Evolutionary conservation across 1,140 invertebrate species (phyloP).

Genomic region (Nymphalis io): DNA sequence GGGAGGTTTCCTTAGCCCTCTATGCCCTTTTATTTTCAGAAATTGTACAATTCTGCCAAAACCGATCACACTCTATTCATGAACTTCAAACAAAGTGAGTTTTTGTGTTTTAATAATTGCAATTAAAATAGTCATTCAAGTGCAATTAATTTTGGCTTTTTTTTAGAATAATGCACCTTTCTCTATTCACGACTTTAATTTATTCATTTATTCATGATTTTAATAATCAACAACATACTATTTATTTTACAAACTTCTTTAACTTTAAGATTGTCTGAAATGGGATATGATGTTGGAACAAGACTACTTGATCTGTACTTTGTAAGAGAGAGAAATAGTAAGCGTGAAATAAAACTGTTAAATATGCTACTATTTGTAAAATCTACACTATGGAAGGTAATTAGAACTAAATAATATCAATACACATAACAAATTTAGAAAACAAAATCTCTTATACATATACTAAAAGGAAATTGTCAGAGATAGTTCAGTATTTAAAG

Average conservation of each 20-base stretch:
- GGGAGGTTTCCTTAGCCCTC: constrained; percentile 94
- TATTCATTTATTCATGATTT: too few species aligned
- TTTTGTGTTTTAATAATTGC: not conserved
- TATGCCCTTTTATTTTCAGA: constrained; percentile 98
- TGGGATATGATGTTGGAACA: constrained; percentile 97
- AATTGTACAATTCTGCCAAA: constrained; percentile 99
- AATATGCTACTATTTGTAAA: constrained; percentile 98
- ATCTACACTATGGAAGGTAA: constrained; percentile 97
- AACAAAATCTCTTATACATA: too few species aligned
- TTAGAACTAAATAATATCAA: not conserved
- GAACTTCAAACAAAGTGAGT: constrained; percentile 95
- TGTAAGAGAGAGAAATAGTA: constrained; percentile 95
- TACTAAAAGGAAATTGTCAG: too few species aligned
- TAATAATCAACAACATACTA: too few species aligned
- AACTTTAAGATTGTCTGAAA: constrained; percentile 90
- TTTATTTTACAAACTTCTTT: not conserved
- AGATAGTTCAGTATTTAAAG: too few species aligned
- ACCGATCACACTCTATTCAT: constrained; percentile 95
- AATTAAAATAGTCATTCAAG: too few species aligned
- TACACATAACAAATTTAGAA: too few species aligned
- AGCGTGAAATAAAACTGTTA: constrained; percentile 96
- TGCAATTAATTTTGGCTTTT: not conserved
- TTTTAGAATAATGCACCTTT: not conserved
- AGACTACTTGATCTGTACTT: constrained; percentile 96
- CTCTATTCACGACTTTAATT: too few species aligned